A percentile compares a stretch with the other conserved stretches of the same genome.
phyloP scores from a whole-genome alignment of 2,113 vertebrate genomes.

The Pipra filicauda region DNA sequence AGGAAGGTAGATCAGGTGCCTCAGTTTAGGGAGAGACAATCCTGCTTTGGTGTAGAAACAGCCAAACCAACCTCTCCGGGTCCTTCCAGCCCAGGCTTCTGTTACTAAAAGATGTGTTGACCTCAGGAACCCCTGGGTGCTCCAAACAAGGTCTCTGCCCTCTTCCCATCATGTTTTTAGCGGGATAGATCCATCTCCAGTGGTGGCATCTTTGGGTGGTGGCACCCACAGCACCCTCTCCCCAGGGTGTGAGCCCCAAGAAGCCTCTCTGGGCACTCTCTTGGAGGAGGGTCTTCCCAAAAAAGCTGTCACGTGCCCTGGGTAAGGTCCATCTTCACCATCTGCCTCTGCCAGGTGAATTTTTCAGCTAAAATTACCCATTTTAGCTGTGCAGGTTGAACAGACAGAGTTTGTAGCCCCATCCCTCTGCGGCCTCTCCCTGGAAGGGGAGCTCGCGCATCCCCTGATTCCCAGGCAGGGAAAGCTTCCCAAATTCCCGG shows the following conservation, averaged over 20 bases:
- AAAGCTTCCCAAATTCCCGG: accelerated
- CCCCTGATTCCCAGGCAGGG: accelerated
- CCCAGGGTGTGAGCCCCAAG: accelerated
- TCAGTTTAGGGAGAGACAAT: accelerated
- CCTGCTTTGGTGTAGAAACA: background rate
- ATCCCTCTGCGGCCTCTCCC: accelerated
- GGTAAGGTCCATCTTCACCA: background rate
- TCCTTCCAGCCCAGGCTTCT: background rate
- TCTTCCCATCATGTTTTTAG: background rate
- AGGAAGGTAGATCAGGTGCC: background rate
- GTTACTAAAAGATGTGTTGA: accelerated
- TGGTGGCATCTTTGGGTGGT: background rate
- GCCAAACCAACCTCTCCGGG: background rate
- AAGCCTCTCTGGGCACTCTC: accelerated
- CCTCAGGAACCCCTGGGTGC: background rate
- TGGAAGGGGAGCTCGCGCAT: background rate
- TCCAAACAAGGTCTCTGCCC: background rate
- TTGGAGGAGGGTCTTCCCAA: accelerated
- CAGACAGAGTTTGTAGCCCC: background rate
- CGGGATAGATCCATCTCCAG: background rate
- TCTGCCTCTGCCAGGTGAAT: background rate
- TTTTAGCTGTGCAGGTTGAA: accelerated
- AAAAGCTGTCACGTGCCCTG: accelerated
- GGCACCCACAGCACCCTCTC: background rate
- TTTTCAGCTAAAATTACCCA: accelerated